phyloP scores from a whole-genome alignment of 2,113 vertebrate genomes.

The Axis porcinus region DNA sequence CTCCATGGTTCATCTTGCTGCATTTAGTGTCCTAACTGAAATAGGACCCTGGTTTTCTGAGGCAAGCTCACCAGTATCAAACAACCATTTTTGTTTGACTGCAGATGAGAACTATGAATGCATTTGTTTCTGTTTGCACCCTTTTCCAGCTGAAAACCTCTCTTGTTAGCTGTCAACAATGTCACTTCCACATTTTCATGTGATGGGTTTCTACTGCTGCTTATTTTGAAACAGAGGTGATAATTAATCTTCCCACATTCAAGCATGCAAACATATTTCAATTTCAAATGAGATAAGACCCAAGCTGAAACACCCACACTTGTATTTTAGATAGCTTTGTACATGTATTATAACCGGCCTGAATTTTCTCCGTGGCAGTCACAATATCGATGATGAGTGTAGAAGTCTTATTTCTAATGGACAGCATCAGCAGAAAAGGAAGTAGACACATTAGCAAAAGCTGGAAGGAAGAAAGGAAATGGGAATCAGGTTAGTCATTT shows the following conservation, averaged over 20 bases:
- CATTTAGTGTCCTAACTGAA: slow-evolving; percentile 31
- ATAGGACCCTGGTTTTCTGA: background rate
- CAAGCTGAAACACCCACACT: slow-evolving; percentile 76
- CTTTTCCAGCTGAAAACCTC: slow-evolving; percentile 76
- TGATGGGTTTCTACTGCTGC: slow-evolving; percentile 82
- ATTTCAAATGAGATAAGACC: slow-evolving; percentile 84
- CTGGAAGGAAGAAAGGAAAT: slow-evolving; percentile 63
- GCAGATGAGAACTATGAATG: slow-evolving; percentile 59
- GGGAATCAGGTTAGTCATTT: slow-evolving; percentile 26
- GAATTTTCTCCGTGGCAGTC: slow-evolving; percentile 70
- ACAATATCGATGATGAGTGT: slow-evolving; percentile 63
- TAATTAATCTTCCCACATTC: slow-evolving; percentile 92
- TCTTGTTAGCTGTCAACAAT: slow-evolving; percentile 76
- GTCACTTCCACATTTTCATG: slow-evolving; percentile 81
- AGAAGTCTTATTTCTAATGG: slow-evolving; percentile 67
- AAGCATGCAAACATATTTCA: slow-evolving; percentile 85
- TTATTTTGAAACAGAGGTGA: slow-evolving; percentile 89
- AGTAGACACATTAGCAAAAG: slow-evolving; percentile 21
- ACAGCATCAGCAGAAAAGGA: slow-evolving; percentile 48
- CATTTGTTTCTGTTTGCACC: slow-evolving; percentile 74
- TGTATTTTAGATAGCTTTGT: slow-evolving; percentile 78
- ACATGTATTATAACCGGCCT: slow-evolving; percentile 69
- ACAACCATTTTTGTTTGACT: slow-evolving; percentile 46
- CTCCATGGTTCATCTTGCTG: background rate
- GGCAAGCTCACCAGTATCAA: slow-evolving; percentile 50